Conservation (phyloP, 1,140 invertebrate genomes). For the Coelopa frigida region DNA sequence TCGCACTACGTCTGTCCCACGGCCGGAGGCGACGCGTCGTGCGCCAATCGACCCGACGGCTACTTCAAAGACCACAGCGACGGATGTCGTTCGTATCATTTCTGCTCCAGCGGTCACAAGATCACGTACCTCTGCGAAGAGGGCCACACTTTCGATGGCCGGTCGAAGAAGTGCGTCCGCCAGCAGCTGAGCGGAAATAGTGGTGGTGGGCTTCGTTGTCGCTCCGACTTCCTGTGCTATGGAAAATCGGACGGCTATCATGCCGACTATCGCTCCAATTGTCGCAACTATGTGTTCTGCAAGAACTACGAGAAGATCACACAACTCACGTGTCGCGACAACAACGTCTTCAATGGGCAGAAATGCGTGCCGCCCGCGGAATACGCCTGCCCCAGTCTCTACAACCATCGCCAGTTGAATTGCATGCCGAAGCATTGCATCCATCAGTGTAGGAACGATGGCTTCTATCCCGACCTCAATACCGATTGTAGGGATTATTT, state of each 20-base stretch:
- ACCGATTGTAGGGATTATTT: constrained; percentile 51
- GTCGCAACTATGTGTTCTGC: constrained; percentile 53
- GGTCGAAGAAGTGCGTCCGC: constrained; percentile 43
- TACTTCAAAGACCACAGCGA: constrained; percentile 51
- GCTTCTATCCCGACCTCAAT: constrained; percentile 48
- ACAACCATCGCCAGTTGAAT: constrained; percentile 27
- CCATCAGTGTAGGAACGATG: constrained; percentile 44
- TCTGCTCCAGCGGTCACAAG: constrained; percentile 50
- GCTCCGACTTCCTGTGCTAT: constrained; percentile 21
- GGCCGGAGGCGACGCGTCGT: constrained; percentile 45
- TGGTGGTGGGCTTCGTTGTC: background rate
- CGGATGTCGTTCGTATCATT: constrained; percentile 53
- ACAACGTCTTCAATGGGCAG: constrained; percentile 51
- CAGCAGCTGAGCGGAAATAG: constrained; percentile 23
- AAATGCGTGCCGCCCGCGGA: constrained; percentile 44
- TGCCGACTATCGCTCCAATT: constrained; percentile 47
- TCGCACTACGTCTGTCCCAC: constrained; percentile 45
- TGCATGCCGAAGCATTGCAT: constrained; percentile 18
- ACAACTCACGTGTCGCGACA: constrained; percentile 49
- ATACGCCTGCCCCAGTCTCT: constrained; percentile 39
- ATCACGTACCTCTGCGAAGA: constrained; percentile 50
- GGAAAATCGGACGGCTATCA: constrained; percentile 51
- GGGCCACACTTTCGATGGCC: constrained; percentile 50
- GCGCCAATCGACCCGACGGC: constrained; percentile 48
- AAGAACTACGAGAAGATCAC: constrained; percentile 49